Percentiles rank a stretch among this genome's conserved stretches.
These are phyloP conservation scores for Marronus borbonicus DNA, from an alignment of 2,888 invertebrate genomes.

Conservation along the genomic window DNA sequence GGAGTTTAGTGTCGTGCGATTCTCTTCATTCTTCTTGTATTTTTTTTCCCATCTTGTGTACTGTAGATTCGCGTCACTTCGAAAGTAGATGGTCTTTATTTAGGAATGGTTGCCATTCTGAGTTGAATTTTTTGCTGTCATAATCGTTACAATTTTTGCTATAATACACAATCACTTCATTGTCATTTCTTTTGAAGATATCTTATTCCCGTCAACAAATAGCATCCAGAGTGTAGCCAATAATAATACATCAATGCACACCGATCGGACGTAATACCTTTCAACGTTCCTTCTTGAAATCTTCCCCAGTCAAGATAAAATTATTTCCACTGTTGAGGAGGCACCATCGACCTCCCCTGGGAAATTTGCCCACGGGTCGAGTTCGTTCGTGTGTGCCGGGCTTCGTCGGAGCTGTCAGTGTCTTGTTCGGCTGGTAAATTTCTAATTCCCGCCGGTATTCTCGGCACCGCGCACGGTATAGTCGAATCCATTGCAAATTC, in stretches of 20 bases:
- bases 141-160: too few species aligned
- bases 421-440: conserved; percentile 43
- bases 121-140: too few species aligned
- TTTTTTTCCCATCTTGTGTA: too few species aligned
- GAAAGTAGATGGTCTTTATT: too few species aligned
- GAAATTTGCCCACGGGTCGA: conserved; percentile 46
- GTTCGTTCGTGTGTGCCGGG: conserved; percentile 12
- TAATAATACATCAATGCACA: neutral
- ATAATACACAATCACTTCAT: too few species aligned
- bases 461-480: neutral
- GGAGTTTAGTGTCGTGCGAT: too few species aligned
- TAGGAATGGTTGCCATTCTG: too few species aligned
- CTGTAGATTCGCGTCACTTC: too few species aligned
- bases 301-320: neutral
- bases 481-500: conserved; percentile 3
- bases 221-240: too few species aligned
- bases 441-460: conserved; percentile 39
- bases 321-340: conserved; percentile 24
- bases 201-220: too few species aligned
- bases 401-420: conserved; percentile 36
- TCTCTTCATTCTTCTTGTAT: too few species aligned
- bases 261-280: conserved; percentile 15
- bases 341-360: conserved; percentile 16
- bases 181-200: too few species aligned
- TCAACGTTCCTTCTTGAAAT: conserved; percentile 12